Evolutionary conservation across 2,113 vertebrate species (phyloP).

Genomic region (Antennarius striatus): DNA sequence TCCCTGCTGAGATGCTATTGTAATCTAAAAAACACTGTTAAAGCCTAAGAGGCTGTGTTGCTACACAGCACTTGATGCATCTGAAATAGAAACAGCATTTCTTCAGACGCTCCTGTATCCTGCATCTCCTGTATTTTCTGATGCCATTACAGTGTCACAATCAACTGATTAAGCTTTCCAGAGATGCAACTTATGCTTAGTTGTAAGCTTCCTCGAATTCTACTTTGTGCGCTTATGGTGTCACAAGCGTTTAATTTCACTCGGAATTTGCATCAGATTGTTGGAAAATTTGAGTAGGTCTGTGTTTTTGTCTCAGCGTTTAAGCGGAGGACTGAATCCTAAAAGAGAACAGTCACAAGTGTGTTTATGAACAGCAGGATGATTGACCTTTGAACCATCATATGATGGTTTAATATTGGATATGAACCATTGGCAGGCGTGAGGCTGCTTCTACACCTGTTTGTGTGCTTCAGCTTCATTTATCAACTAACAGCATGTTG

Average conservation of each 20-base stretch:
- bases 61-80: conserved; percentile 38
- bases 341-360: conserved; percentile 68
- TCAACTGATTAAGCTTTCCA: conserved; percentile 44
- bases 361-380: conserved; percentile 63
- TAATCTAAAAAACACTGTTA: conserved; percentile 56
- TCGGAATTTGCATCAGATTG: conserved; percentile 49
- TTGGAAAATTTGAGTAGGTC: conserved; percentile 45
- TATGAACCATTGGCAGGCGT: conserved; percentile 42
- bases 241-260: conserved; percentile 38
- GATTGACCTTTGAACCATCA: conserved; percentile 67
- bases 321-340: conserved; percentile 41
- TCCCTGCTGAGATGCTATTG: conserved; percentile 58
- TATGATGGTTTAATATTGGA: conserved; percentile 68
- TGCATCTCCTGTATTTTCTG: conserved; percentile 15
- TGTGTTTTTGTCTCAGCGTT: neutral
- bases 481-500: conserved; percentile 26
- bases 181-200: conserved; percentile 44
- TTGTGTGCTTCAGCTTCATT: conserved; percentile 17
- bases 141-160: conserved; percentile 38
- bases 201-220: conserved; percentile 43
- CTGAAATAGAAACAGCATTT: conserved; percentile 50
- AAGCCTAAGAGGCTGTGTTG: conserved; percentile 48
- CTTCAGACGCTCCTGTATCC: conserved; percentile 32
- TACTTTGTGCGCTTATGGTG: conserved; percentile 46
- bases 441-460: conserved; percentile 52